Evolutionary conservation across 2,113 vertebrate genomes (phyloP).

Genomic region (Mungos mungo): DNA sequence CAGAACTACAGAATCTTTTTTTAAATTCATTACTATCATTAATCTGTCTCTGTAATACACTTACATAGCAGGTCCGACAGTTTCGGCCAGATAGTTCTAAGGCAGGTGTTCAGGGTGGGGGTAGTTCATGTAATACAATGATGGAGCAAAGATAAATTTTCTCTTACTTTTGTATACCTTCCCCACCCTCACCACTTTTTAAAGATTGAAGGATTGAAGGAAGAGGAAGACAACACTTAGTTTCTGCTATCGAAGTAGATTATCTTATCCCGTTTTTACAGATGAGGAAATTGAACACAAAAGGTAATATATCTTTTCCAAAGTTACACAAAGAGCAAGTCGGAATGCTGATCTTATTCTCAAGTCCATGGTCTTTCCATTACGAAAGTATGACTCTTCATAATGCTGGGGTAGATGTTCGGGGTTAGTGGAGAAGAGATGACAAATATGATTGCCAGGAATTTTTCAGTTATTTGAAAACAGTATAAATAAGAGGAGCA

Average conservation of each 20-base stretch:
- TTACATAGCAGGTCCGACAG: neutral
- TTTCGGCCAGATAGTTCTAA: neutral
- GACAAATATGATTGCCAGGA: neutral
- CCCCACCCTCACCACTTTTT: neutral
- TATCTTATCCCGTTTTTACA: neutral
- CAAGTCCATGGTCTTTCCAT: neutral
- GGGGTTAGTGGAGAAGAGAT: neutral
- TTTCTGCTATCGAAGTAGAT: neutral
- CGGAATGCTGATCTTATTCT: neutral
- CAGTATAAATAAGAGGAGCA: neutral
- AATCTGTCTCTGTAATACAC: constrained; percentile 15
- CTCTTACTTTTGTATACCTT: neutral
- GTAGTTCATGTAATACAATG: neutral
- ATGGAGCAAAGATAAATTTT: neutral
- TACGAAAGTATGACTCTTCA: neutral
- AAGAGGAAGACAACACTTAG: neutral
- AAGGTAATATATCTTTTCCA: neutral
- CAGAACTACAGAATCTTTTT: constrained; percentile 1
- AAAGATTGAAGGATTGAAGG: neutral
- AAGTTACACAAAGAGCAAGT: neutral
- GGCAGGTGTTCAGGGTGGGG: neutral
- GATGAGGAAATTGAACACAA: neutral
- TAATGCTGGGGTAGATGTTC: neutral
- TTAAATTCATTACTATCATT: neutral
- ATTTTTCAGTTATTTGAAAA: neutral